These are phyloP conservation scores for Rhimphoctona megacephalus DNA, from an alignment of 2,888 invertebrate species.

Conservation along the genomic window DNA sequence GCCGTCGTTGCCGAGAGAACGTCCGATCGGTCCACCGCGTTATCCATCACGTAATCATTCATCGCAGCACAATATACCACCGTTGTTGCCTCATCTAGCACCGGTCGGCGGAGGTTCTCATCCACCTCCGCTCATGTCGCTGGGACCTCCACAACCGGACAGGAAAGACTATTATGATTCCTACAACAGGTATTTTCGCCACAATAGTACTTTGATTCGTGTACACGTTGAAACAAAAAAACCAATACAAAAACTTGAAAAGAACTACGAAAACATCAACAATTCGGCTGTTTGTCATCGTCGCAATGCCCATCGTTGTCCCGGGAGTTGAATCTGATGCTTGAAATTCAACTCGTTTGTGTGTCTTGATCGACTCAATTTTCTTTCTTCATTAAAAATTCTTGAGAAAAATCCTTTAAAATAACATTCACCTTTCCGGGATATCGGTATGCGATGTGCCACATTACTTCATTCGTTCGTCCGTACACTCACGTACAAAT, in stretches of 20 bases:
- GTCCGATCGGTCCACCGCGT: conserved; percentile 74
- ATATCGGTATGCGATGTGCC: conserved; percentile 56
- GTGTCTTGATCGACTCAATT: not conserved
- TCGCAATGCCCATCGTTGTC: conserved; percentile 69
- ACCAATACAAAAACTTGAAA: conserved; percentile 16
- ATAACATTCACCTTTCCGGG: conserved; percentile 22
- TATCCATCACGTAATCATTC: conserved; percentile 80
- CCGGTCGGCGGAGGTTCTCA: conserved; percentile 70
- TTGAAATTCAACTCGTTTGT: not conserved
- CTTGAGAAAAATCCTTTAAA: not conserved
- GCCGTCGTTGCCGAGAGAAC: conserved; percentile 69
- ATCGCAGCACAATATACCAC: conserved; percentile 79
- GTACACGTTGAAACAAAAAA: conserved; percentile 71
- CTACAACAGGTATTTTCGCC: conserved; percentile 85
- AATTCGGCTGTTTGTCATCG: conserved; percentile 64
- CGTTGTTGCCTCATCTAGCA: conserved; percentile 78
- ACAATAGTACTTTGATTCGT: conserved; percentile 84
- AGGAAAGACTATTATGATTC: conserved; percentile 85
- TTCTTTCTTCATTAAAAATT: not conserved
- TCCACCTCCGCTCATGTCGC: conserved; percentile 81
- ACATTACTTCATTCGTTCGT: conserved; percentile 56
- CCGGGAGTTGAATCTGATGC: conserved; percentile 51
- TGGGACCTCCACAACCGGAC: conserved; percentile 82
- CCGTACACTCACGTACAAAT: conserved; percentile 58
- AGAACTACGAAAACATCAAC: conserved; percentile 1